These are phyloP conservation scores for Malaclemys terrapin DNA, from an alignment of 2,113 vertebrate genomes.

Conservation along the genomic window DNA sequence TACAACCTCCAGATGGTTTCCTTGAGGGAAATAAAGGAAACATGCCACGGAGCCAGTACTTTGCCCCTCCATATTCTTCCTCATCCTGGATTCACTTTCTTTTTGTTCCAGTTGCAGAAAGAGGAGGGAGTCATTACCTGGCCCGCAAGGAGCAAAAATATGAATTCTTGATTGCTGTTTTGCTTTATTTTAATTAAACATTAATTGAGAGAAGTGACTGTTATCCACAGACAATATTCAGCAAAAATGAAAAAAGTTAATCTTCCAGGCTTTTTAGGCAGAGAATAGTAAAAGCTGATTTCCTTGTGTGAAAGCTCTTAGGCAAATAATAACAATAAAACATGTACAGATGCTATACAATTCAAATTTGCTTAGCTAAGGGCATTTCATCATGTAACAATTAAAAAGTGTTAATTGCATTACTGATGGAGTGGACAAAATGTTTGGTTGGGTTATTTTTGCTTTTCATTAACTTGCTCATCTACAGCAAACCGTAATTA, in stretches of 20 bases:
- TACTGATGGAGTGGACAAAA: background rate
- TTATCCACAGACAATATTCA: background rate
- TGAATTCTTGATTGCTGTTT: background rate
- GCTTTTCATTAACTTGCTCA: background rate
- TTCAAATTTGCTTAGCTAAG: background rate
- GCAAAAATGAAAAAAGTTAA: background rate
- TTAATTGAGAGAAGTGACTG: background rate
- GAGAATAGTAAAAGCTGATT: background rate
- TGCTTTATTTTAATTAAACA: conserved; percentile 17
- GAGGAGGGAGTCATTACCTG: background rate
- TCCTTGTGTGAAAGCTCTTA: background rate
- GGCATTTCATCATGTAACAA: background rate
- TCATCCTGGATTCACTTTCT: background rate
- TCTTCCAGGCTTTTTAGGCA: background rate
- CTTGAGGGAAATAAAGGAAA: background rate
- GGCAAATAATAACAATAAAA: background rate
- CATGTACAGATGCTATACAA: background rate
- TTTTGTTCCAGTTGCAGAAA: background rate
- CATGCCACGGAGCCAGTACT: background rate
- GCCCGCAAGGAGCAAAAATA: background rate
- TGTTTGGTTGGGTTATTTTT: background rate
- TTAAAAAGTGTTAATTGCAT: background rate
- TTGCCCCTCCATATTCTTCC: background rate
- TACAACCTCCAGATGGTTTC: background rate
- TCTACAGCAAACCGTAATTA: background rate